Percentiles rank a stretch among this genome's conserved stretches.
These are phyloP conservation scores for Enteromius anoplus DNA, from an alignment of 2,797 vertebrate species.

Conservation along the genomic window DNA sequence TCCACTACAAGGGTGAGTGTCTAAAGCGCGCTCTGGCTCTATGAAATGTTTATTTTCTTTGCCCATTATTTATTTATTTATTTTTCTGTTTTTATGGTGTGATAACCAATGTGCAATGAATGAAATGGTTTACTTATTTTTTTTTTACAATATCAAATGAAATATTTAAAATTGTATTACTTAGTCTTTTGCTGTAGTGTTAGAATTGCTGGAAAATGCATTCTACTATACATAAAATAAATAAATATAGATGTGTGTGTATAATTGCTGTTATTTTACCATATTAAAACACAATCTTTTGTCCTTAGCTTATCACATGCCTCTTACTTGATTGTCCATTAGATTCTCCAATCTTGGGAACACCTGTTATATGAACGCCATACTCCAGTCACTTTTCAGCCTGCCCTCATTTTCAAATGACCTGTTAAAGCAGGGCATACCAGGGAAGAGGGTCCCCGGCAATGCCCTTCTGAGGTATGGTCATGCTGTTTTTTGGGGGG, in stretches of 20 bases:
- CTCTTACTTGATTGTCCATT: slow-evolving; percentile 20
- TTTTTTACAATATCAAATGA: not conserved
- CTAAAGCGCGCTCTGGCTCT: not conserved
- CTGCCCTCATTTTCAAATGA: slow-evolving; percentile 96
- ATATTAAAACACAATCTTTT: not conserved
- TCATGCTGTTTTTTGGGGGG: too few species aligned
- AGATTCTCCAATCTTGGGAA: slow-evolving; percentile 99
- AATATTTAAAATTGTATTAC: not conserved
- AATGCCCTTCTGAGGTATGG: slow-evolving; percentile 94
- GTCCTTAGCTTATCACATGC: not conserved
- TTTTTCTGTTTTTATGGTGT: not conserved
- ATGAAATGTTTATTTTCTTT: not conserved
- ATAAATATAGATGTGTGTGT: not conserved
- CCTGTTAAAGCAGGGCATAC: slow-evolving; percentile 93
- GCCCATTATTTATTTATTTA: not conserved
- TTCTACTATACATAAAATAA: not conserved
- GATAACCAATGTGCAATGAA: not conserved
- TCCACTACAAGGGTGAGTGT: slow-evolving; percentile 89
- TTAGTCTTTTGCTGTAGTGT: not conserved
- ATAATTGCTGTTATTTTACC: not conserved
- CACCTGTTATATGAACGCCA: slow-evolving; percentile 99
- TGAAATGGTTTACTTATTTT: not conserved
- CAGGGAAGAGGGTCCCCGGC: slow-evolving; percentile 92
- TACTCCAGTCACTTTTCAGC: slow-evolving; percentile 97
- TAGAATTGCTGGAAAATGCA: not conserved